Evolutionary conservation across 2,888 invertebrate species (phyloP), one percentile per base, ranked within the genome.

Genomic region (Microplitis deprimator): DNA sequence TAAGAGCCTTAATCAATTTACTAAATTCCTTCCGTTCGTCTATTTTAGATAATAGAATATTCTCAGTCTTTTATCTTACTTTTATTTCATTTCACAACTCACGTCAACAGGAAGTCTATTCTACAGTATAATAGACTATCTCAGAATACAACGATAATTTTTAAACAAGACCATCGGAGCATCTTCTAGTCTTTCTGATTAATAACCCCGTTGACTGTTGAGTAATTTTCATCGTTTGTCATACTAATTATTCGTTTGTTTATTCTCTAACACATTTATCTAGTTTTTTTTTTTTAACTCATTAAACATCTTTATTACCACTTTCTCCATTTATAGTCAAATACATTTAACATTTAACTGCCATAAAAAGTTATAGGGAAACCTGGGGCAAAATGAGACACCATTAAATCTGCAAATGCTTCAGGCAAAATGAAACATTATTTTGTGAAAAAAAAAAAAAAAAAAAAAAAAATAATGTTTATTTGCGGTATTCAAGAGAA

Each of bases 1-100:
- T 86, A 87, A 86, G 84, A 84, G 84, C 83, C 85, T 85, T 50
- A 50, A 50, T 87, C 85, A 86, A 87, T 87, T 86, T 86, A 85
- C 86, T 84, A 85, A 82, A 81, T 78, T 78, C 81, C 50, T 50
- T 50, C 50, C 50, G 68, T 76, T 78, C 79, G 80, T 79, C 79
- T 78, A 17, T 65, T 75, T 77, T 76, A 68, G 68, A 73, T 74
- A 65, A 60, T 39, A 62, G n/a, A 64, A 38, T 40, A 62, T 39
- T 40, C 64, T 16, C 64, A 64, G 41, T 72, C n/a, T 64, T 64
- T 64, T 64, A 20, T 41, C 62, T 41, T 64, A 41, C 59, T 59
- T 67, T 62, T 64, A 29, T 74, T 77, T 75, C 71, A 39, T 62
- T 61, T 40, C 64, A 29, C 17, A 13, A 6, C 65, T 64, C 59